These are phyloP conservation scores for Auanema sp. DNA, from an alignment of 2,888 invertebrate species.

Conservation along the genomic window DNA sequence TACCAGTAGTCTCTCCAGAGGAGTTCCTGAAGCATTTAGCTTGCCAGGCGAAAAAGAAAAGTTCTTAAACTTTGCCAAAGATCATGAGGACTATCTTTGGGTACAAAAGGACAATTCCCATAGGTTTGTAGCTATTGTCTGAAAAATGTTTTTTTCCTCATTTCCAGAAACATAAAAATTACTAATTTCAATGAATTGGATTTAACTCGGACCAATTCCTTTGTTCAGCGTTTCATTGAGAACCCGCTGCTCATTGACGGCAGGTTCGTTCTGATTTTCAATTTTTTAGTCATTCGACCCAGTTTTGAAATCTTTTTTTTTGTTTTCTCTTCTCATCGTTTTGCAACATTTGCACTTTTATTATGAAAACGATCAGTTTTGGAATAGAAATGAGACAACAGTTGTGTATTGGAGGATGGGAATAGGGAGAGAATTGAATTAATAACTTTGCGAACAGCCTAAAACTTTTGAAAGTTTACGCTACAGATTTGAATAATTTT, in stretches of 20 bases:
- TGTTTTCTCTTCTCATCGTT: too few relatives aligned
- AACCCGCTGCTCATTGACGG: conserved; percentile 87
- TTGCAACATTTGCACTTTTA: too few relatives aligned
- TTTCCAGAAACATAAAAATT: conserved; percentile 72
- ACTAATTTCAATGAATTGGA: conserved; percentile 76
- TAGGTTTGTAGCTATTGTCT: conserved; percentile 69
- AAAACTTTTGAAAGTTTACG: too few relatives aligned
- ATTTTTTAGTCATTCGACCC: conserved; percentile 2
- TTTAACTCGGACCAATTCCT: conserved; percentile 75
- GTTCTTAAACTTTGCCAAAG: conserved; percentile 66
- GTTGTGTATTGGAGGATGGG: too few relatives aligned
- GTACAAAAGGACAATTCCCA: conserved; percentile 91
- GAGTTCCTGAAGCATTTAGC: conserved; percentile 84
- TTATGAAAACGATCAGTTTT: too few relatives aligned
- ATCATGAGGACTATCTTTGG: conserved; percentile 77
- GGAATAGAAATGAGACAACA: too few relatives aligned
- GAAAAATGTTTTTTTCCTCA: background rate
- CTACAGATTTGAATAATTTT: too few relatives aligned
- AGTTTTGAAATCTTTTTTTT: background rate
- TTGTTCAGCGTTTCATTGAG: conserved; percentile 87
- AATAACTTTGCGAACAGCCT: too few relatives aligned
- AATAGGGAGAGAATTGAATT: too few relatives aligned
- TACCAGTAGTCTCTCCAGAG: conserved; percentile 75
- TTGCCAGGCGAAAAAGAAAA: conserved; percentile 77
- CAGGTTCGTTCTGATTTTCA: conserved; percentile 66